These are phyloP conservation scores for Drosophila koepferae DNA, from an alignment of 2,888 invertebrate genomes.

Conservation along the genomic window DNA sequence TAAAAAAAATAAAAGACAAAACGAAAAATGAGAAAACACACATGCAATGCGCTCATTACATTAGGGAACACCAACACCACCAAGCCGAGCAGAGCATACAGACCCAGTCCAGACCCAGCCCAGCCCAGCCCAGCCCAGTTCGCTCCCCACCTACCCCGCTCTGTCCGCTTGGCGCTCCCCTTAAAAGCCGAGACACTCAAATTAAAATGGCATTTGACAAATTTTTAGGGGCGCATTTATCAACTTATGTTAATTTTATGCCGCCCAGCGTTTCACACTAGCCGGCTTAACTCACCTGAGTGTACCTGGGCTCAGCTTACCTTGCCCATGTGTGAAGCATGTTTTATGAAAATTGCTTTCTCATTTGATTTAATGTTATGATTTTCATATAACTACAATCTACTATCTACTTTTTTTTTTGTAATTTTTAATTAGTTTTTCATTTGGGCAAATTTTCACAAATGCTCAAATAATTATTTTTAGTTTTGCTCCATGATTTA, in stretches of 20 bases:
- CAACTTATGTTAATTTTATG: conserved; percentile 69
- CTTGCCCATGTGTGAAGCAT: conserved; percentile 3
- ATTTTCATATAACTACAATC: conserved; percentile 21
- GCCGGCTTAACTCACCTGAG: not conserved
- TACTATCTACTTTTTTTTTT: not conserved
- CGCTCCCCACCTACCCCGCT: too few relatives aligned
- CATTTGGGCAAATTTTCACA: not conserved
- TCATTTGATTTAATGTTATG: conserved; percentile 58
- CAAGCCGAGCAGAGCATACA: conserved; percentile 6
- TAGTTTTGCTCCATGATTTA: not conserved
- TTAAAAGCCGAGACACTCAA: conserved; percentile 50
- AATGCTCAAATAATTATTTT: not conserved
- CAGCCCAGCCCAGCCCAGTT: not conserved
- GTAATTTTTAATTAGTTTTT: not conserved
- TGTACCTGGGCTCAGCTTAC: not conserved
- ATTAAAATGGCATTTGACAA: conserved; percentile 75
- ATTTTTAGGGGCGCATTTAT: conserved; percentile 70
- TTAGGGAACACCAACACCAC: conserved; percentile 49
- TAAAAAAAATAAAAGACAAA: not conserved
- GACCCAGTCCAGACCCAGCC: conserved; percentile 1
- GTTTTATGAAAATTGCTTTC: conserved; percentile 45
- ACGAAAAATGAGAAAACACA: conserved; percentile 29
- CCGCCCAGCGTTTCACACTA: conserved; percentile 3
- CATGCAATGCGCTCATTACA: conserved; percentile 79
- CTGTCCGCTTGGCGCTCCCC: conserved; percentile 47